Conservation (phyloP, 2,113 vertebrate species). For the Electrona antarctica region DNA sequence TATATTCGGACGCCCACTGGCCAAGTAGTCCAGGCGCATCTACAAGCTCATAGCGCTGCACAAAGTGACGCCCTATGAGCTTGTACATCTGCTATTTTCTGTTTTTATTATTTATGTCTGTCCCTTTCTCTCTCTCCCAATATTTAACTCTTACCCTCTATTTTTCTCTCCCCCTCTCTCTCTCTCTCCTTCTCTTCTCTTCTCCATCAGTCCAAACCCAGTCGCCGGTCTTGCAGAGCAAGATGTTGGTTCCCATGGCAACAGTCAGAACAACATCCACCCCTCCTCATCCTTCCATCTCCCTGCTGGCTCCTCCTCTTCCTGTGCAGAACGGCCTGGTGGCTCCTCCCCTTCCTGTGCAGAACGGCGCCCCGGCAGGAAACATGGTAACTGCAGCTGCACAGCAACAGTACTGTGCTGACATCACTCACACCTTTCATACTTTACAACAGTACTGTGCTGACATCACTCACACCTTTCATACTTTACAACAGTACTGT, state of each 20-base stretch:
- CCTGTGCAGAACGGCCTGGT: constrained; percentile 88
- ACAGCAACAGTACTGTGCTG: background rate
- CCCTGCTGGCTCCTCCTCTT: constrained; percentile 86
- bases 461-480: background rate
- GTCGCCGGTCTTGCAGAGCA: constrained; percentile 84
- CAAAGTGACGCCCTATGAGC: too few species aligned
- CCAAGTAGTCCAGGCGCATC: too few species aligned
- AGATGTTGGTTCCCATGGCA: constrained; percentile 89
- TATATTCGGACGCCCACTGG: too few species aligned
- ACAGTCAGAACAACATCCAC: constrained; percentile 82
- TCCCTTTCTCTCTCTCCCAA: background rate
- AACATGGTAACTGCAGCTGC: constrained; percentile 81
- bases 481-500: too few species aligned
- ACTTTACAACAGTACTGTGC: too few species aligned
- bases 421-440: too few species aligned
- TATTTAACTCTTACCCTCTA: too few species aligned
- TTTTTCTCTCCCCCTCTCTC: constrained; percentile 19
- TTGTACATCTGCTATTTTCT: too few species aligned
- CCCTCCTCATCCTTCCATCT: constrained; percentile 82
- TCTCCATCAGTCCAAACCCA: constrained; percentile 81
- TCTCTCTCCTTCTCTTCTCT: constrained; percentile 24
- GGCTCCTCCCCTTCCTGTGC: constrained; percentile 86
- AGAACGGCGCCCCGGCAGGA: constrained; percentile 83
- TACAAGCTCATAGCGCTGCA: too few species aligned
- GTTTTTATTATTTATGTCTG: too few species aligned